A percentile compares a stretch with the other conserved stretches of the same genome.
phyloP scores from a whole-genome alignment of 2,113 vertebrate genomes.

The Oreochromis niloticus region DNA sequence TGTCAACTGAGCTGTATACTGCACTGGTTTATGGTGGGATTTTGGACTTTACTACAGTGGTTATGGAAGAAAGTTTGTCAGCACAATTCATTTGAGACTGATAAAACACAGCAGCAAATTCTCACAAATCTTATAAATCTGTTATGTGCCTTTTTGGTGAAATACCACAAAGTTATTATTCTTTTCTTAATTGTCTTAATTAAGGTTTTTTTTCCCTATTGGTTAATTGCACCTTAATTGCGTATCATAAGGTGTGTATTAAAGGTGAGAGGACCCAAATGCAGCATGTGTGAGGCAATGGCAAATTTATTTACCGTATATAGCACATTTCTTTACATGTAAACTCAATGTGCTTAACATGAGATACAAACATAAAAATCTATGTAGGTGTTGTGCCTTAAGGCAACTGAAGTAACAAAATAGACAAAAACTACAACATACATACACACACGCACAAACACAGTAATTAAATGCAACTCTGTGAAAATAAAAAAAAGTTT shows the following conservation, averaged over 20 bases:
- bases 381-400: neutral
- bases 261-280: neutral
- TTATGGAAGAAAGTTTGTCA: neutral
- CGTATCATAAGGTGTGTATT: neutral
- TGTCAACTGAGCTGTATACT: neutral
- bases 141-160: neutral
- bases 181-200: neutral
- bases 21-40: neutral
- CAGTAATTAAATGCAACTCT: neutral
- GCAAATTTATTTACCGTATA: neutral
- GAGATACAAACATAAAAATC: neutral
- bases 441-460: neutral
- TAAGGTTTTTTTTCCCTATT: neutral
- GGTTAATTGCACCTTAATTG: neutral
- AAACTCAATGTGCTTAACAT: neutral
- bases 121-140: neutral
- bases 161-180: neutral
- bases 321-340: neutral
- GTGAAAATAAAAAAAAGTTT: neutral
- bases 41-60: neutral
- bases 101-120: neutral
- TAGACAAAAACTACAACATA: neutral
- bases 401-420: neutral
- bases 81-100: neutral
- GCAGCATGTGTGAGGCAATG: neutral